Percentiles rank a stretch among this genome's conserved stretches.
These are phyloP conservation scores for Hippocampus kuda DNA, from an alignment of 2,797 vertebrate genomes.

Conservation along the genomic window DNA sequence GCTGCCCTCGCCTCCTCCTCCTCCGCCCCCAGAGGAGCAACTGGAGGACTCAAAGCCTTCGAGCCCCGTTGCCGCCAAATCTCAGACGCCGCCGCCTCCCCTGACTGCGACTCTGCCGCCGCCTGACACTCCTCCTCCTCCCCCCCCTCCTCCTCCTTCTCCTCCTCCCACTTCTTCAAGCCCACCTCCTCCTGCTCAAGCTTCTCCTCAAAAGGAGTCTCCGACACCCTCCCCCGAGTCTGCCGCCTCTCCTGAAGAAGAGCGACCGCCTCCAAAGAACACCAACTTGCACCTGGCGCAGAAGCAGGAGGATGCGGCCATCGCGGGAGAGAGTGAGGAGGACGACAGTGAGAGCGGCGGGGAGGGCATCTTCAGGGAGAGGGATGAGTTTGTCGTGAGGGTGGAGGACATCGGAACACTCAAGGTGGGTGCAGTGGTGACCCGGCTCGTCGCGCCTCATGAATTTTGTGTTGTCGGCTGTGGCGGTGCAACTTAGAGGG, in stretches of 20 bases:
- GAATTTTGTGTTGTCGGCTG: too few species aligned
- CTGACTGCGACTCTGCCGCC: constrained; percentile 52
- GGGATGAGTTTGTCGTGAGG: constrained; percentile 88
- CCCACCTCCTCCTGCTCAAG: constrained; percentile 47
- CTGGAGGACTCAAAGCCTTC: constrained; percentile 47
- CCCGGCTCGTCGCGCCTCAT: too few species aligned
- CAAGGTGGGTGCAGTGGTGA: constrained; percentile 64
- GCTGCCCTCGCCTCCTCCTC: constrained; percentile 55
- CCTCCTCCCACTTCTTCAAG: constrained; percentile 28
- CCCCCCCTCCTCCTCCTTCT: constrained; percentile 46
- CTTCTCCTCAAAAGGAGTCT: constrained; percentile 52
- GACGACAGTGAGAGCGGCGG: constrained; percentile 86
- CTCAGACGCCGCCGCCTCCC: constrained; percentile 42
- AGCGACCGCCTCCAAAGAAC: constrained; percentile 69
- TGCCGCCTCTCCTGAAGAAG: constrained; percentile 74
- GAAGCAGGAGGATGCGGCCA: constrained; percentile 83
- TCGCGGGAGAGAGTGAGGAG: constrained; percentile 85
- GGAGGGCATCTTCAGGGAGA: constrained; percentile 87
- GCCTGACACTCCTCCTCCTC: constrained; percentile 55
- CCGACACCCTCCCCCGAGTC: constrained; percentile 63
- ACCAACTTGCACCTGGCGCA: constrained; percentile 81
- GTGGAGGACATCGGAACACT: constrained; percentile 83
- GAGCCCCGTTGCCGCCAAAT: constrained; percentile 38
- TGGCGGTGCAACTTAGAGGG: too few species aligned
- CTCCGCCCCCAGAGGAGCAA: constrained; percentile 49